Evolutionary conservation across 2,113 vertebrate genomes (phyloP).

Genomic region (Callopanchax toddi): DNA sequence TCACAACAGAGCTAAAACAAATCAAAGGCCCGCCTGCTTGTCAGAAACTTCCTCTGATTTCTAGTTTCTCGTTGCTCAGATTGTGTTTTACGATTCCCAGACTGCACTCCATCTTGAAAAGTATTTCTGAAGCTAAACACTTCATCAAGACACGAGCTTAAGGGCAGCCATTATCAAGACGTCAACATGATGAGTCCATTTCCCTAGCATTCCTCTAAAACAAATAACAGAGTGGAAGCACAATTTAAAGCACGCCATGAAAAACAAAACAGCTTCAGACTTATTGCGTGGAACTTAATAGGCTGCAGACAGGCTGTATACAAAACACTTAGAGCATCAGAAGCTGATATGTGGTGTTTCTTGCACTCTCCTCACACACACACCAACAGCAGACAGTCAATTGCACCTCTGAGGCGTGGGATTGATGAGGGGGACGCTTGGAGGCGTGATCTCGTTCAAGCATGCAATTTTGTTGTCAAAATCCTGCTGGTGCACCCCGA

Average conservation of each 20-base stretch:
- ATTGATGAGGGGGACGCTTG: conserved; percentile 44
- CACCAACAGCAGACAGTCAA: conserved; percentile 42
- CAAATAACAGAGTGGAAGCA: conserved; percentile 60
- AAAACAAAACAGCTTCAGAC: conserved; percentile 37
- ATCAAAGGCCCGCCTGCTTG: neutral
- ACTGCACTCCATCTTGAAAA: conserved; percentile 58
- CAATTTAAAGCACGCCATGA: conserved; percentile 37
- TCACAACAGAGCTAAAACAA: no score
- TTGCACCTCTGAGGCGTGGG: conserved; percentile 29
- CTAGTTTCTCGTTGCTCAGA: conserved; percentile 29
- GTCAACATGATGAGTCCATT: conserved; percentile 73
- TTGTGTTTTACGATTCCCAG: conserved; percentile 52
- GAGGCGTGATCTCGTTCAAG: conserved; percentile 24
- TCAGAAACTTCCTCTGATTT: conserved; percentile 23
- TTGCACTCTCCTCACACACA: conserved; percentile 11
- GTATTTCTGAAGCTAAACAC: conserved; percentile 64
- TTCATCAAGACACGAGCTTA: conserved; percentile 68
- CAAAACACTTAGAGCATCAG: conserved; percentile 37
- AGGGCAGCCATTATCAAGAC: conserved; percentile 75
- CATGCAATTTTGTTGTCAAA: conserved; percentile 58
- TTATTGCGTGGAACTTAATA: conserved; percentile 59
- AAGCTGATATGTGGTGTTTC: conserved; percentile 23
- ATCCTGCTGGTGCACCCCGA: conserved; percentile 4
- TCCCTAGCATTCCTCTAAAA: conserved; percentile 63
- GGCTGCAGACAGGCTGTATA: conserved; percentile 48